Evolutionary conservation across 1,140 invertebrate genomes (phyloP).

Genomic region (Sycobia sp.): DNA sequence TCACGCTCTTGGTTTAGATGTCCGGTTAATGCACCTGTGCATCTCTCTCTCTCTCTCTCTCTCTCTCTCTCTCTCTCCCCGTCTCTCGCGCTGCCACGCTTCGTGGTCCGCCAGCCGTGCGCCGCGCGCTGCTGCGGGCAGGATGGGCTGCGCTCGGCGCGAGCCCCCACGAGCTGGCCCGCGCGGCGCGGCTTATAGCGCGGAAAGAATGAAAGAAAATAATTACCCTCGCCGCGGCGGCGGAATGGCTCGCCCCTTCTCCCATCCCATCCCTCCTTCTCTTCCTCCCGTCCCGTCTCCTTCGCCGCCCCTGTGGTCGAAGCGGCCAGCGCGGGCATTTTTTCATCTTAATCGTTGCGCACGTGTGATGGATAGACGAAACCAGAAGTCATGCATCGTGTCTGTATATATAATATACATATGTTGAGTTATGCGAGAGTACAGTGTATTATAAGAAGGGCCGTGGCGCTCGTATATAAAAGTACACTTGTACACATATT

Average conservation of each 20-base stretch:
- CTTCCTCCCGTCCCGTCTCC: background rate
- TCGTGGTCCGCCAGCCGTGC: conserved; percentile 43
- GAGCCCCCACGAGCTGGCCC: too few relatives aligned
- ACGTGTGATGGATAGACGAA: conserved; percentile 27
- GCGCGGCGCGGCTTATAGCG: conserved; percentile 23
- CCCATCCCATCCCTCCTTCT: background rate
- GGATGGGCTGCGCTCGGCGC: too few relatives aligned
- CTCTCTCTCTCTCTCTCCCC: too few relatives aligned
- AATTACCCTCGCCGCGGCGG: conserved; percentile 17
- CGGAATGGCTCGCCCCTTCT: background rate
- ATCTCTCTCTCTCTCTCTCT: too few relatives aligned
- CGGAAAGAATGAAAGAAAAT: conserved; percentile 39
- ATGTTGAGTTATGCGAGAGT: too few relatives aligned
- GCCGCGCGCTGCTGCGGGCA: too few relatives aligned
- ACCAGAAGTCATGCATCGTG: conserved; percentile 30
- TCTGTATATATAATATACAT: too few relatives aligned
- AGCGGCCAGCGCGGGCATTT: background rate
- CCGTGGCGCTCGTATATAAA: too few relatives aligned
- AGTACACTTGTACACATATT: too few relatives aligned
- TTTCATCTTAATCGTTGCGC: conserved; percentile 18
- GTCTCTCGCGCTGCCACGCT: too few relatives aligned
- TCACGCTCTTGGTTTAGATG: conserved; percentile 54
- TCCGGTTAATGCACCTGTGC: conserved; percentile 59
- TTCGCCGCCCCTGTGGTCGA: background rate
- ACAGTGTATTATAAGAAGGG: too few relatives aligned